Evolutionary conservation across 2,113 vertebrate genomes (phyloP), one percentile per base, ranked within the genome.

Genomic region (Halcyon senegalensis): DNA sequence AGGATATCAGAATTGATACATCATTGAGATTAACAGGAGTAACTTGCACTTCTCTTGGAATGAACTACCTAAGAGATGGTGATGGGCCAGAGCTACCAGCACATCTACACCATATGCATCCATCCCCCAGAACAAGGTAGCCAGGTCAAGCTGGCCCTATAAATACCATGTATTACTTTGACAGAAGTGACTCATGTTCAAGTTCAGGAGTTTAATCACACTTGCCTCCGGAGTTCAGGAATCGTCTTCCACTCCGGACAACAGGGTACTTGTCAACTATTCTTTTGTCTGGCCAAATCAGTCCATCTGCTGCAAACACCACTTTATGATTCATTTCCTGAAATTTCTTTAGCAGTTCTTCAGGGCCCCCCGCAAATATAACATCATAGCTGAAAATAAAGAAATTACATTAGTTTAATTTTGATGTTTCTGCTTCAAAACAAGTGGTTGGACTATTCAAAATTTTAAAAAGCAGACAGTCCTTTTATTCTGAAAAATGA

Each of bases 171-270:
- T 74, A 62, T 51, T 48, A 64, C 50, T 66, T 7, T 48, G 46
- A 31, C 53, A 67, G 51, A 82, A n/a, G 24, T 5, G 30, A 77
- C 31, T 13, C 55, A 37, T 2, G 58, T 8, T 86, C 20, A 37
- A 55, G 11, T 19, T 75, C 39, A 88, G 62, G 33, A 30, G 31
- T 66, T 46, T 64, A 23, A 63, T 48, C 33, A 43, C 37, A 96
- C 98, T 94, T 94, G 99, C 99, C 99, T 99, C 99, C 99, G 44
- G 99, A 99, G 97, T 99, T 99, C 95, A 99, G 98, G 97, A 98
- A 99, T 93, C 99, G 98, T 94, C 99, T 99, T 59, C 99, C 99
- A 73, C 98, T 99, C 86, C 98, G 99, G 55, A 99, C 98, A 59
- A 98, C 75, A 10, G 99, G 99, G 90, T 99, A 99, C 94, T 99